A percentile compares a stretch with the other conserved stretches of the same genome.
phyloP scores from a whole-genome alignment of 2,113 vertebrate genomes.

The Dolichallabes microphthalmus region DNA sequence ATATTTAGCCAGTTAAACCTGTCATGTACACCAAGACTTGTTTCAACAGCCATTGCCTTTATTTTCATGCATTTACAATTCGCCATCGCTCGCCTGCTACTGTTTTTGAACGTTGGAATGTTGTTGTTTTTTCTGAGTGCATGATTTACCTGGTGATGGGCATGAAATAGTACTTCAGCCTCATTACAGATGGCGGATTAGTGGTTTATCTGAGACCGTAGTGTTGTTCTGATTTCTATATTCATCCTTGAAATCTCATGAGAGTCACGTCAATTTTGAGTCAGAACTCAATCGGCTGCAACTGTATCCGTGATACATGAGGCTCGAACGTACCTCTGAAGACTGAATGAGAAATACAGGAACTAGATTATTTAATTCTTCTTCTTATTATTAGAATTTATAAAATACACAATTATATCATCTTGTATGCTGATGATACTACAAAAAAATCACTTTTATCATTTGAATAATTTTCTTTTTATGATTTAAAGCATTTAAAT shows the following conservation, averaged over 20 bases:
- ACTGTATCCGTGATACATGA: not conserved
- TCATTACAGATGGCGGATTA: constrained; percentile 47
- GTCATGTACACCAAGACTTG: constrained; percentile 71
- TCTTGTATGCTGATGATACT: not conserved
- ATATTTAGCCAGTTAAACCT: constrained; percentile 77
- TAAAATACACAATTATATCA: not conserved
- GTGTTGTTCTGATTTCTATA: not conserved
- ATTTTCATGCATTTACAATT: constrained; percentile 59
- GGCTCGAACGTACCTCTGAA: not conserved
- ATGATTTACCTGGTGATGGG: constrained; percentile 47
- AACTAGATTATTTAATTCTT: not conserved
- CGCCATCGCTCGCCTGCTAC: constrained; percentile 43
- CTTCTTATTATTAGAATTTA: too few species aligned
- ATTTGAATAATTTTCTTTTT: not conserved
- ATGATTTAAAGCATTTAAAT: not conserved
- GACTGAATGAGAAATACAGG: not conserved
- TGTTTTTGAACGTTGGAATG: constrained; percentile 5
- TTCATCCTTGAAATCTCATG: not conserved
- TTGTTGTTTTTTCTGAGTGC: constrained; percentile 24
- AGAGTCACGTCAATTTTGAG: not conserved
- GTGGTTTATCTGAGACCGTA: constrained; percentile 33
- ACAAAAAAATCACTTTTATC: not conserved
- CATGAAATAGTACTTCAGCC: constrained; percentile 42
- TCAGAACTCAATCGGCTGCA: not conserved
- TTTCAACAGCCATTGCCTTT: constrained; percentile 66